Evolutionary conservation across 2,797 vertebrate species (phyloP), one percentile per base, ranked within the genome.

Genomic region (Micropoecilia bifurca): DNA sequence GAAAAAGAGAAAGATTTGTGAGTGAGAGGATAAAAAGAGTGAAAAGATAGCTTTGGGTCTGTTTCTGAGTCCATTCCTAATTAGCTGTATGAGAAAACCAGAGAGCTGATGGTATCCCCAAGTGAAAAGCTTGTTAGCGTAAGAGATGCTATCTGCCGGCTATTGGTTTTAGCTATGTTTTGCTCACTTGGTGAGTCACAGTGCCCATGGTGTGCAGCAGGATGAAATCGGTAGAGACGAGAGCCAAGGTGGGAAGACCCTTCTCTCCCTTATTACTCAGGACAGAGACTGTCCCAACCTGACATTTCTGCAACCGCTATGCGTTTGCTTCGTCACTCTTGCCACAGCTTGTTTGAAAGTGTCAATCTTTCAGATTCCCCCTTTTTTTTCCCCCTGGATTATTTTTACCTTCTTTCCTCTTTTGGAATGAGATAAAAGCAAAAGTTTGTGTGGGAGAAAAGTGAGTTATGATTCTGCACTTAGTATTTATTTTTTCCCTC

Each of bases 91-190:
- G 87, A 93, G 90, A 89, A 88, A 92, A 85, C 71, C 77, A 84
- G 84, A 84, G 92, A 91, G 90, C 85, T 80, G 87, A 93, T 87
- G 92, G 89, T 92, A 94, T 93, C 91, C 93, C 93, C 93, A 88
- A 92, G 94, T 91, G 93, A 89, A 90, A 93, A 92, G 93, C 92
- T 95, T 95, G 93, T 95, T 95, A 95, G 92, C 86, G 92, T 94
- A 93, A 94, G 94, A 94, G 94, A 94, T 94, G 84, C 91, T 94
- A 90, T 95, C 94, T 92, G 87, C 84, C 55, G 89, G 93, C 89
- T 94, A 95, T 93, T 94, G 93, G 92, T 95, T 95, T 94, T 93
- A 92, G 90, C 89, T 79, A 84, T 92, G 87, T 91, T 93, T 91
- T 84, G 81, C 88, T 90, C 74, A 1, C 79, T 90, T 85, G 82